These are phyloP conservation scores for Chrysocyon brachyurus DNA, from an alignment of 2,797 vertebrate species.

Conservation along the genomic window DNA sequence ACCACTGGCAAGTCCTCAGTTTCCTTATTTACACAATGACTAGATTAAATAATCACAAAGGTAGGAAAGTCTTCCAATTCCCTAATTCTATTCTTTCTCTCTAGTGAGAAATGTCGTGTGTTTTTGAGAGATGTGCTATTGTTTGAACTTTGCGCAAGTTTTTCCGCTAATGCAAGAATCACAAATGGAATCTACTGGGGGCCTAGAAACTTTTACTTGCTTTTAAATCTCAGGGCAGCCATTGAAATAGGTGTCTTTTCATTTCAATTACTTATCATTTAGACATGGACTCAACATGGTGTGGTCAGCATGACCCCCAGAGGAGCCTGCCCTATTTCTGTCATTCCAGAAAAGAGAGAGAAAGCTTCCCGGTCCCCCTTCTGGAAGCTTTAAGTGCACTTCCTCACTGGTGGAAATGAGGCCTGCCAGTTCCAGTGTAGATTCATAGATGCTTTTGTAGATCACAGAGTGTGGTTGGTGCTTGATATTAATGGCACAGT, in stretches of 20 bases:
- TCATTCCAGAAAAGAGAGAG: conserved; percentile 78
- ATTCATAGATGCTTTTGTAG: conserved; percentile 84
- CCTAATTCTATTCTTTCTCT: conserved; percentile 34
- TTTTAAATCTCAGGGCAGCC: conserved; percentile 75
- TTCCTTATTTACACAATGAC: conserved; percentile 67
- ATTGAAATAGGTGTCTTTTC: conserved; percentile 83
- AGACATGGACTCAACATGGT: background rate
- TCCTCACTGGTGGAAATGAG: conserved; percentile 81
- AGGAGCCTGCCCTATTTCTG: conserved; percentile 80
- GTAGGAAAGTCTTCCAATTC: conserved; percentile 56
- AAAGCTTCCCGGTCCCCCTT: conserved; percentile 81
- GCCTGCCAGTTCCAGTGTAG: conserved; percentile 74
- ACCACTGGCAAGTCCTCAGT: conserved; percentile 60
- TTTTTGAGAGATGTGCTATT: conserved; percentile 33
- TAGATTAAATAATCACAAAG: conserved; percentile 58
- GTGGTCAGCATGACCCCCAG: conserved; percentile 71
- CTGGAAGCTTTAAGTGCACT: conserved; percentile 74
- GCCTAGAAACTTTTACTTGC: background rate
- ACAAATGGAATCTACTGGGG: conserved; percentile 27
- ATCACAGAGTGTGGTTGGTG: conserved; percentile 78
- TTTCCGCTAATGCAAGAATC: conserved; percentile 31
- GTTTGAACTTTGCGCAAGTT: background rate
- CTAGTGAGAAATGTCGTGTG: background rate
- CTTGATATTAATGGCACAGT: conserved; percentile 80
- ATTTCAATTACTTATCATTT: conserved; percentile 80